Conservation (phyloP, 1,140 invertebrate species). For the Oryctes rhinoceros region DNA sequence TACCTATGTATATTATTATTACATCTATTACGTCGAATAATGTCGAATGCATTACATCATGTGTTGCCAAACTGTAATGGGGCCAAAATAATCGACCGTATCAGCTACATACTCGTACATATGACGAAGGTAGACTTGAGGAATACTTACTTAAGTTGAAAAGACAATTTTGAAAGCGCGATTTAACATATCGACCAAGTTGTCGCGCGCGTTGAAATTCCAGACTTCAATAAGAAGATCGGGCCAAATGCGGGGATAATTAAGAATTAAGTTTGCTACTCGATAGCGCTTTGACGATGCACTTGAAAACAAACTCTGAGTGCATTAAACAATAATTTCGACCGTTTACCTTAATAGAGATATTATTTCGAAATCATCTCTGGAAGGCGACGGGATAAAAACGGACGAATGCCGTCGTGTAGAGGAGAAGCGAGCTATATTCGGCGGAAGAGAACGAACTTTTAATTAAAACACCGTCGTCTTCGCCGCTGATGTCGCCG, state of each 20-base stretch:
- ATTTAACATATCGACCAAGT: background rate
- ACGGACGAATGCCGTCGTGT: background rate
- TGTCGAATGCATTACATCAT: background rate
- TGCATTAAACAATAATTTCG: constrained; percentile 24
- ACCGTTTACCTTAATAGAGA: constrained; percentile 27
- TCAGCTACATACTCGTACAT: no score
- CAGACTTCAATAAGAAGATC: constrained; percentile 21
- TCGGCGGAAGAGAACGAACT: constrained; percentile 1
- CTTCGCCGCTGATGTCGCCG: background rate
- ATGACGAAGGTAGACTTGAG: no score
- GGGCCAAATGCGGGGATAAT: background rate
- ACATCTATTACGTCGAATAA: background rate
- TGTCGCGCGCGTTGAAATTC: background rate
- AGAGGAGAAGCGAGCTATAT: background rate
- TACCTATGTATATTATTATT: background rate
- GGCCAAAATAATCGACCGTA: no score
- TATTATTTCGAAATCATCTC: constrained; percentile 32
- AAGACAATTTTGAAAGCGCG: background rate
- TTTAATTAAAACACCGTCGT: constrained; percentile 33
- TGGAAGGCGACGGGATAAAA: background rate
- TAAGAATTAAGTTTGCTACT: constrained; percentile 28
- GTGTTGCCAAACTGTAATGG: no score
- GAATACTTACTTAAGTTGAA: no score
- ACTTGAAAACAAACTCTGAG: constrained; percentile 32
- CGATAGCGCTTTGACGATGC: background rate